These are phyloP conservation scores for Hyles euphorbiae DNA, from an alignment of 1,140 invertebrate species.

Conservation along the genomic window DNA sequence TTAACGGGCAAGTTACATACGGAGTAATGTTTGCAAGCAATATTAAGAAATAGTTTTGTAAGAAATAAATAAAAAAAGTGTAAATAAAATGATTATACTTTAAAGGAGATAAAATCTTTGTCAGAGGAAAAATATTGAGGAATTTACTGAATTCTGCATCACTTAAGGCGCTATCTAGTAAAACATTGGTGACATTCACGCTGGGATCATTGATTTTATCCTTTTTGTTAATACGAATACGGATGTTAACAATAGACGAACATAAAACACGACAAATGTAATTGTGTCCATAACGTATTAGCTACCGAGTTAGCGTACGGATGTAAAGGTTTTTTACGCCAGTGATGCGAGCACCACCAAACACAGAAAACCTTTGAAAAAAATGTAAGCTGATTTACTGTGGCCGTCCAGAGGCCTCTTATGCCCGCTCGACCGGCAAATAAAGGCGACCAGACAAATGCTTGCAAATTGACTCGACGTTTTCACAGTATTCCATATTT, in stretches of 20 bases:
- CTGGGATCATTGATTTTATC: background rate
- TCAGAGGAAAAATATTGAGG: too few species aligned
- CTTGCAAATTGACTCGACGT: conserved; percentile 69
- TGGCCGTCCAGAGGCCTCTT: conserved; percentile 47
- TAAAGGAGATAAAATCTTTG: too few species aligned
- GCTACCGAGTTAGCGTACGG: conserved; percentile 35
- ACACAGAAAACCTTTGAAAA: conserved; percentile 65
- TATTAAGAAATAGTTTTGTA: too few species aligned
- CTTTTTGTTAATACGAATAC: background rate
- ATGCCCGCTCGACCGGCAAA: conserved; percentile 60
- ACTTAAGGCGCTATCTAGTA: too few species aligned
- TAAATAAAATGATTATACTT: too few species aligned
- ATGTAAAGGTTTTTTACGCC: conserved; percentile 54
- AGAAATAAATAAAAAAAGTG: too few species aligned
- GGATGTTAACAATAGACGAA: background rate
- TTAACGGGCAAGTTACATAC: too few species aligned
- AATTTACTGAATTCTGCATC: too few species aligned
- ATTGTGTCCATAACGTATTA: conserved; percentile 29
- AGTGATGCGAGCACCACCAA: conserved; percentile 59
- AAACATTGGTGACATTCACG: background rate
- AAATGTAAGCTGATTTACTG: conserved; percentile 71
- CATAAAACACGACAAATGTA: conserved; percentile 22
- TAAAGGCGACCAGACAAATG: conserved; percentile 72
- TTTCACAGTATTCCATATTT: conserved; percentile 66
- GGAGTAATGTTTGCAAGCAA: too few species aligned